Evolutionary conservation across 2,797 vertebrate genomes (phyloP).

Genomic region (Chrysocyon brachyurus): DNA sequence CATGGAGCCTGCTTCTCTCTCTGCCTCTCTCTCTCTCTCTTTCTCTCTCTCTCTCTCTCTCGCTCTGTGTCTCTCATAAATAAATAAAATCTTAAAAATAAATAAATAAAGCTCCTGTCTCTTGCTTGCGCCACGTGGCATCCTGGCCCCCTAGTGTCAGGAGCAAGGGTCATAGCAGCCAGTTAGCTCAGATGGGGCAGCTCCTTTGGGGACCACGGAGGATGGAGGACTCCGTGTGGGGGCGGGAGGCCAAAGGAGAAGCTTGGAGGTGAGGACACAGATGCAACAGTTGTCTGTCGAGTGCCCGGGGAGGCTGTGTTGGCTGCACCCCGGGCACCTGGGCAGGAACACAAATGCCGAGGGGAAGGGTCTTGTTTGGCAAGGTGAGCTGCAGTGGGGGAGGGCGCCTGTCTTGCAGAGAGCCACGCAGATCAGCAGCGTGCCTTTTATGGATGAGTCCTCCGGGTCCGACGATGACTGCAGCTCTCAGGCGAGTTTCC

Average conservation of each 20-base stretch:
- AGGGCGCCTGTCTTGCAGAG: conserved; percentile 90
- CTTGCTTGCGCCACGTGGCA: not conserved
- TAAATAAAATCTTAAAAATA: too few relatives aligned
- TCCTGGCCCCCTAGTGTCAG: conserved; percentile 48
- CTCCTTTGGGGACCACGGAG: not conserved
- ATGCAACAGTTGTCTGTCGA: not conserved
- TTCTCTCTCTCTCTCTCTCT: too few relatives aligned
- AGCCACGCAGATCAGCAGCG: conserved; percentile 96
- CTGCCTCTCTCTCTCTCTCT: too few relatives aligned
- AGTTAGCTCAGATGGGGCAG: not conserved
- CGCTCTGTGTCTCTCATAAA: too few relatives aligned
- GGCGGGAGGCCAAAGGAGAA: not conserved
- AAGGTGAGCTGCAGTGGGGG: not conserved
- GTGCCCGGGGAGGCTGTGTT: not conserved
- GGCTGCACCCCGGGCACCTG: not conserved
- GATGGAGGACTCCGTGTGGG: not conserved
- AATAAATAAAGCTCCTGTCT: not conserved
- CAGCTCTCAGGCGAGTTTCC: conserved; percentile 95
- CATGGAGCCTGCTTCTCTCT: too few relatives aligned
- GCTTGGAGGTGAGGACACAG: not conserved
- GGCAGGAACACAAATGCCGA: not conserved
- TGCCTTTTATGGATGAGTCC: conserved; percentile 96
- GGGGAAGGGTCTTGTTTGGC: not conserved
- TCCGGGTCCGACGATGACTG: conserved; percentile 97
- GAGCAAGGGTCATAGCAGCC: not conserved